Evolutionary conservation across 2,888 invertebrate genomes (phyloP).

Genomic region (Octonoba sinensis): DNA sequence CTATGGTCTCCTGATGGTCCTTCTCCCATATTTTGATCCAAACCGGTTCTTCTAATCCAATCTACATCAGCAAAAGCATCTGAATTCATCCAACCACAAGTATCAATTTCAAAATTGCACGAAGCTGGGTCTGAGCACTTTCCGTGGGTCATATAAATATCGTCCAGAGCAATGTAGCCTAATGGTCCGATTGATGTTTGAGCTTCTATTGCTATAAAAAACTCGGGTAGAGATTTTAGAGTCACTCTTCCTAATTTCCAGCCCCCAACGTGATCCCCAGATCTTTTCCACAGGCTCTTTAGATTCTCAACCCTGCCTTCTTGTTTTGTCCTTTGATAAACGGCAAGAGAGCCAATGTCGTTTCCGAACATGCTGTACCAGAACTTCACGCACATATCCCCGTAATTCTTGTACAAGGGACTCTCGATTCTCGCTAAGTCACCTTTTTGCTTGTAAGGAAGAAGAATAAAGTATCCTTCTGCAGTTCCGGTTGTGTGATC

Average conservation of each 20-base stretch:
- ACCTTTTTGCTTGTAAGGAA: constrained; percentile 35
- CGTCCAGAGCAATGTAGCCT: constrained; percentile 64
- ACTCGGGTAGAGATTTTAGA: constrained; percentile 44
- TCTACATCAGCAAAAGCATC: constrained; percentile 47
- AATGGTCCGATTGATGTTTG: constrained; percentile 34
- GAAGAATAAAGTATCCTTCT: constrained; percentile 56
- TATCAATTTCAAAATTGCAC: constrained; percentile 62
- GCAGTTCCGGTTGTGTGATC: constrained; percentile 60
- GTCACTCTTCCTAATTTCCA: constrained; percentile 56
- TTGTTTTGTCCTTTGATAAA: constrained; percentile 67
- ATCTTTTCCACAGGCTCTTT: constrained; percentile 48
- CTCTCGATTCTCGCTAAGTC: constrained; percentile 47
- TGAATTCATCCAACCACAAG: constrained; percentile 59
- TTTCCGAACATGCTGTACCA: constrained; percentile 64
- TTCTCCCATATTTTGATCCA: constrained; percentile 37
- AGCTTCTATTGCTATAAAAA: constrained; percentile 57
- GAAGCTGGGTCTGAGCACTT: constrained; percentile 53
- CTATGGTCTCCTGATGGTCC: constrained; percentile 60
- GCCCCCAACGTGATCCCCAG: constrained; percentile 38
- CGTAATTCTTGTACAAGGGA: constrained; percentile 50
- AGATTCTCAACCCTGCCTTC: constrained; percentile 52
- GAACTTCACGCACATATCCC: constrained; percentile 58
- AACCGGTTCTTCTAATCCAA: constrained; percentile 57
- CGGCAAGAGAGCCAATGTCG: constrained; percentile 68
- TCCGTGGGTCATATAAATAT: constrained; percentile 54